Evolutionary conservation across 2,113 vertebrate genomes (phyloP).

Genomic region (Trachemys scripta): DNA sequence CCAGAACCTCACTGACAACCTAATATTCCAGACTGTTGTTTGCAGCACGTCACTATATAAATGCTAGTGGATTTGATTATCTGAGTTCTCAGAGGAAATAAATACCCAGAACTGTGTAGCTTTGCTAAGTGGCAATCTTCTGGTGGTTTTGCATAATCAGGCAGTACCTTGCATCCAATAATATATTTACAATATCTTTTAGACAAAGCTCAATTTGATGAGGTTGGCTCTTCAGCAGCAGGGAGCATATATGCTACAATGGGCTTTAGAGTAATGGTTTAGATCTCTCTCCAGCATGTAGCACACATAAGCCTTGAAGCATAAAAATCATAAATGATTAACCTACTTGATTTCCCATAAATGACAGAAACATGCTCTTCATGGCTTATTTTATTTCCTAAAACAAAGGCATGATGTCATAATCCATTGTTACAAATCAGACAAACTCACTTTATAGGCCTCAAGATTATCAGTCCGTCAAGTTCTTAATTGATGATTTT

Average conservation of each 20-base stretch:
- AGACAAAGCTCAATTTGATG: slow-evolving; percentile 68
- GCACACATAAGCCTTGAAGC: slow-evolving; percentile 74
- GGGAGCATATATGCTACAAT: slow-evolving; percentile 71
- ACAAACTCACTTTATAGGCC: slow-evolving; percentile 27
- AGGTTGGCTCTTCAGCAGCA: slow-evolving; percentile 67
- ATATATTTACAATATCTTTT: slow-evolving; percentile 64
- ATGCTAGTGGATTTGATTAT: slow-evolving; percentile 50
- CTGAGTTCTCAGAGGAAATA: slow-evolving; percentile 40
- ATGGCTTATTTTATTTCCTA: slow-evolving; percentile 48
- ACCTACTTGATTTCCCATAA: slow-evolving; percentile 72
- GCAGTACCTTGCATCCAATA: slow-evolving; percentile 53
- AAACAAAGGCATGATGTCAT: slow-evolving; percentile 36
- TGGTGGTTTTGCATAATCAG: slow-evolving; percentile 62
- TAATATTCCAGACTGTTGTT: not conserved
- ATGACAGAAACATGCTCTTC: slow-evolving; percentile 69
- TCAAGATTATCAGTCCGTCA: not conserved
- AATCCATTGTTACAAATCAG: not conserved
- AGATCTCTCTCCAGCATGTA: slow-evolving; percentile 72
- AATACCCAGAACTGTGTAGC: slow-evolving; percentile 44
- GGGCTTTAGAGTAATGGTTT: slow-evolving; percentile 75
- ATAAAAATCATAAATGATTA: slow-evolving; percentile 81
- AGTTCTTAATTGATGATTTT: slow-evolving; percentile 52
- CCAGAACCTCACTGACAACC: slow-evolving; percentile 1
- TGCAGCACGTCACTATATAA: not conserved
- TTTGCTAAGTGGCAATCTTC: slow-evolving; percentile 53